Evolutionary conservation across 1,140 invertebrate species (phyloP).

Genomic region (Cotesia typhae): DNA sequence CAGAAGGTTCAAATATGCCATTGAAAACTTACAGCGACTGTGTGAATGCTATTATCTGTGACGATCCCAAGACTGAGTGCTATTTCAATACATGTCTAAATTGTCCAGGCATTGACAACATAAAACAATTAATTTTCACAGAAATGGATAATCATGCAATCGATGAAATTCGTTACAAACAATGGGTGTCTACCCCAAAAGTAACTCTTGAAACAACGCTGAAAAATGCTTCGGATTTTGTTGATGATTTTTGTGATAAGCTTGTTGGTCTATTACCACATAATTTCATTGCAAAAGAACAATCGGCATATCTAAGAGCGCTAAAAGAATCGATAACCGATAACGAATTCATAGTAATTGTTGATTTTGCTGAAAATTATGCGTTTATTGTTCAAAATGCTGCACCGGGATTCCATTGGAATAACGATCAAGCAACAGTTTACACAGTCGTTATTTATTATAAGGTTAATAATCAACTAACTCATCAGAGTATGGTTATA

Average conservation of each 20-base stretch:
- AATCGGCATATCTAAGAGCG: constrained; percentile 34
- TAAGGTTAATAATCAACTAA: constrained; percentile 1
- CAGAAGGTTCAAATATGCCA: constrained; percentile 21
- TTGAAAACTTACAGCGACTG: constrained; percentile 28
- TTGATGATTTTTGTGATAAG: constrained; percentile 32
- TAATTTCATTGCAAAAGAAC: constrained; percentile 43
- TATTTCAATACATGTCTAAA: constrained; percentile 24
- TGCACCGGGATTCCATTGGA: constrained; percentile 8
- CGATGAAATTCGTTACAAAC: constrained; percentile 24
- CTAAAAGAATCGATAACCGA: constrained; percentile 35
- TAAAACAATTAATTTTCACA: constrained; percentile 15
- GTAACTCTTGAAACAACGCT: constrained; percentile 21
- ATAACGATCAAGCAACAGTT: constrained; percentile 23
- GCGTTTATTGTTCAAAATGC: constrained; percentile 11
- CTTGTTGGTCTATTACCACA: constrained; percentile 35
- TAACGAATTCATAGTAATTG: constrained; percentile 34
- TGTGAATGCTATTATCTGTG: constrained; percentile 4
- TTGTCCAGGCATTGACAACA: constrained; percentile 21
- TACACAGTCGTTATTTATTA: constrained; percentile 21
- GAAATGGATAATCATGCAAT: constrained; percentile 29
- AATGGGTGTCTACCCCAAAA: constrained; percentile 27
- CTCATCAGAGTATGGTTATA: constrained; percentile 6
- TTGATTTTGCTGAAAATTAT: constrained; percentile 47
- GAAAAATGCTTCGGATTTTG: constrained; percentile 20
- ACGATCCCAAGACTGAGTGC: constrained; percentile 11